These are phyloP conservation scores for Chloroceryle aenea DNA, from an alignment of 2,113 vertebrate genomes.

Conservation along the genomic window DNA sequence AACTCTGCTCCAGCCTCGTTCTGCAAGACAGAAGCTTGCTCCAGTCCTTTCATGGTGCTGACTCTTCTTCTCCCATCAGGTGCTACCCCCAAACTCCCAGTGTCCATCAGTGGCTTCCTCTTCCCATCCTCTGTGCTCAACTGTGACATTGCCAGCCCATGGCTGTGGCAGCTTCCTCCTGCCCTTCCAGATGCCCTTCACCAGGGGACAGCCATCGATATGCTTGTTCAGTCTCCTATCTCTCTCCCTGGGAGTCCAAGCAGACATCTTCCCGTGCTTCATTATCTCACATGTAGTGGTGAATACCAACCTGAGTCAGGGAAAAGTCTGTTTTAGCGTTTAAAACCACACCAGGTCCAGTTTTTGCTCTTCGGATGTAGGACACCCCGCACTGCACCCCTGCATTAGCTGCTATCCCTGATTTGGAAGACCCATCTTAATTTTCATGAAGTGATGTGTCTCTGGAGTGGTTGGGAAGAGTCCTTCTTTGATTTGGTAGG, in stretches of 20 bases:
- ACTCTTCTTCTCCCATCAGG: neutral
- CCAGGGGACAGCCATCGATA: accelerated
- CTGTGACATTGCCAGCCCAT: accelerated
- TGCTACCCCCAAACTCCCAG: neutral
- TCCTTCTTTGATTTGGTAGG: neutral
- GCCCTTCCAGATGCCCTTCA: neutral
- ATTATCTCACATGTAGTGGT: neutral
- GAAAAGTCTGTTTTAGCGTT: neutral
- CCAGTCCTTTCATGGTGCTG: neutral
- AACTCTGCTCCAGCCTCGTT: neutral
- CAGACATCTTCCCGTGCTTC: neutral
- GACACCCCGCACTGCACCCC: neutral
- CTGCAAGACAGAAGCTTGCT: neutral
- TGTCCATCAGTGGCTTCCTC: neutral
- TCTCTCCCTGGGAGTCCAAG: neutral
- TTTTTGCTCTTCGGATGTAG: neutral
- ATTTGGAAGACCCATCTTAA: neutral
- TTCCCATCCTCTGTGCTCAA: neutral
- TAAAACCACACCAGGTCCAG: neutral
- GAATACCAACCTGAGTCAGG: neutral
- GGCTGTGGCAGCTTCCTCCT: neutral
- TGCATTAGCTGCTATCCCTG: neutral
- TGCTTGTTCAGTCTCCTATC: neutral
- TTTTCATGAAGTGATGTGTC: neutral
- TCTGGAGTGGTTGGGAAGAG: accelerated